Evolutionary conservation across 2,113 vertebrate genomes (phyloP).

Genomic region (Mustela nigripes): DNA sequence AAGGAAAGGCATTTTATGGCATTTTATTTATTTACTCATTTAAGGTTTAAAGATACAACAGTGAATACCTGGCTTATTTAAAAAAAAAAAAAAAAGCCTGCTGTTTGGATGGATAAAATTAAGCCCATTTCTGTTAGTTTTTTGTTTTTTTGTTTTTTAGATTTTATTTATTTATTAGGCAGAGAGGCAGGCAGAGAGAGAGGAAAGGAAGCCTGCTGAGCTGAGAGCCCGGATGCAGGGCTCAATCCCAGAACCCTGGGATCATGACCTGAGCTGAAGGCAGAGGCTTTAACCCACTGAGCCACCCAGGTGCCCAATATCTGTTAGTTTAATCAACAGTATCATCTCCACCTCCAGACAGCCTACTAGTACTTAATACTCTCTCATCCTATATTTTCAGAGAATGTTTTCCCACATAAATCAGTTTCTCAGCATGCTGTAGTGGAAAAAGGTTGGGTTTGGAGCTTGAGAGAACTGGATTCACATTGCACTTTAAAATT

Average conservation of each 20-base stretch:
- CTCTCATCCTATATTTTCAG: background rate
- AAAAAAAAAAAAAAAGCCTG: background rate
- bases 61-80: background rate
- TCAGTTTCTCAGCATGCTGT: background rate
- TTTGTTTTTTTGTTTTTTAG: too few relatives aligned
- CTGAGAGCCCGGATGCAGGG: too few relatives aligned
- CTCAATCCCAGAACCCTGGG: too few relatives aligned
- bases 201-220: too few relatives aligned
- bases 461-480: background rate
- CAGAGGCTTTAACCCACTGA: too few relatives aligned
- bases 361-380: background rate
- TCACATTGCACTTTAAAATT: background rate
- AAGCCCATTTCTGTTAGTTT: background rate
- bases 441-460: background rate
- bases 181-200: too few relatives aligned
- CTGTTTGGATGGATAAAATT: background rate
- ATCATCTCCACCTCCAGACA: background rate
- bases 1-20: background rate
- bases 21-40: background rate
- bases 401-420: background rate
- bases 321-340: conserved; percentile 3
- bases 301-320: too few relatives aligned
- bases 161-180: too few relatives aligned
- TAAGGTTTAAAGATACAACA: background rate
- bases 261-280: too few relatives aligned